Conservation (phyloP, 1,140 invertebrate genomes). For the Sitobion miscanthi region DNA sequence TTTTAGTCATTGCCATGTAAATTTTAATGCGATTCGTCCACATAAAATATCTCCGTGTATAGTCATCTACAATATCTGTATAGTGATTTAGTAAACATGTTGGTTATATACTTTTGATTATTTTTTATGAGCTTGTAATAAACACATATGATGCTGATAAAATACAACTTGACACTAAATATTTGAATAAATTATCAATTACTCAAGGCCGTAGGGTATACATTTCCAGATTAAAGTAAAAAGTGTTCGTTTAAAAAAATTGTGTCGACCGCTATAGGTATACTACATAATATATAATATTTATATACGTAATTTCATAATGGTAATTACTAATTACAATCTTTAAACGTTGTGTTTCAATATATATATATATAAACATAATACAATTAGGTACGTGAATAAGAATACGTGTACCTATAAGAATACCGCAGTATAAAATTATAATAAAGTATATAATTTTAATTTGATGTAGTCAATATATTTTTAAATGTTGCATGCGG, state of each 20-base stretch:
- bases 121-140: slow-evolving; percentile 11
- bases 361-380: no score
- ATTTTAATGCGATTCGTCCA: background rate
- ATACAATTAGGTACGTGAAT: no score
- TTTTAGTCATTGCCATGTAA: background rate
- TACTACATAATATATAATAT: background rate
- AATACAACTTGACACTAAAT: background rate
- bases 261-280: background rate
- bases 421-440: background rate
- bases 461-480: background rate
- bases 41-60: background rate
- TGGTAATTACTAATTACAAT: slow-evolving; percentile 5
- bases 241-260: background rate
- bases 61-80: background rate
- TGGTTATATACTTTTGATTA: background rate
- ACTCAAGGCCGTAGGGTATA: background rate
- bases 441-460: background rate
- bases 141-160: background rate
- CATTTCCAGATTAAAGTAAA: slow-evolving; percentile 16
- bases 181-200: slow-evolving; percentile 51
- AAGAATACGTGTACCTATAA: background rate
- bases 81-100: background rate
- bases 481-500: background rate
- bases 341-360: background rate
- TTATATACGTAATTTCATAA: background rate